Percentiles rank a stretch among this genome's conserved stretches.
Evolutionary conservation across 2,113 vertebrate species (phyloP).

Genomic region (Rhodinocichla rosea): DNA sequence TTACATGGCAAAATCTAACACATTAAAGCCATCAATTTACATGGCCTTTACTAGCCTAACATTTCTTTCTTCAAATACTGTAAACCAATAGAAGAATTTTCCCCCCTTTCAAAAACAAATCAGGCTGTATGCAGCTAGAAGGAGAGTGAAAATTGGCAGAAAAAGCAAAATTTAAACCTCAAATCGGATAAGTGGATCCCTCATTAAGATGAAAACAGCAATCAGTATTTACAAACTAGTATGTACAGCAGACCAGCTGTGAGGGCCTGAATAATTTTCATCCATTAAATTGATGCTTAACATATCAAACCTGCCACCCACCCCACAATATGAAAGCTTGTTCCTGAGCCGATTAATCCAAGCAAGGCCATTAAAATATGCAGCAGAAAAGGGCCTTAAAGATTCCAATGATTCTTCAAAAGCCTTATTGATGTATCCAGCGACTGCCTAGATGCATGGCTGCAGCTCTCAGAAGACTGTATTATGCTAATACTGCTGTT

Average conservation of each 20-base stretch:
- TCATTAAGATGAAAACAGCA: slow-evolving; percentile 12
- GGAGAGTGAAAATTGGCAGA: background rate
- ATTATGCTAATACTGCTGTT: background rate
- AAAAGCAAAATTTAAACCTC: background rate
- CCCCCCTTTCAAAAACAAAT: background rate
- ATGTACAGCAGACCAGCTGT: background rate
- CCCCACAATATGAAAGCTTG: background rate
- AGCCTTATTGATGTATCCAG: background rate
- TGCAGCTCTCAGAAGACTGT: background rate
- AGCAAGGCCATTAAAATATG: background rate
- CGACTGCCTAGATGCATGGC: background rate
- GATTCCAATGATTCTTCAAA: background rate
- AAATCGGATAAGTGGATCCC: background rate
- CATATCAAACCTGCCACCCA: background rate
- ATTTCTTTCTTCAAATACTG: background rate
- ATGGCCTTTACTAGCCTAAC: background rate
- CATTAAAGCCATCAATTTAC: background rate
- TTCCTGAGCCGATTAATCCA: slow-evolving; percentile 1
- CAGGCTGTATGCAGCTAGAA: background rate
- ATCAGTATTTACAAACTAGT: background rate
- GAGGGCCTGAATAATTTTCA: background rate
- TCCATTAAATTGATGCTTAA: background rate
- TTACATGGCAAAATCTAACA: background rate
- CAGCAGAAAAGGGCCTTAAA: background rate
- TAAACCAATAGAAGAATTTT: background rate